Percentiles rank a stretch among this genome's conserved stretches.
These are phyloP conservation scores for Malacoctenus gilli DNA, from an alignment of 2,797 vertebrate genomes.

Conservation along the genomic window DNA sequence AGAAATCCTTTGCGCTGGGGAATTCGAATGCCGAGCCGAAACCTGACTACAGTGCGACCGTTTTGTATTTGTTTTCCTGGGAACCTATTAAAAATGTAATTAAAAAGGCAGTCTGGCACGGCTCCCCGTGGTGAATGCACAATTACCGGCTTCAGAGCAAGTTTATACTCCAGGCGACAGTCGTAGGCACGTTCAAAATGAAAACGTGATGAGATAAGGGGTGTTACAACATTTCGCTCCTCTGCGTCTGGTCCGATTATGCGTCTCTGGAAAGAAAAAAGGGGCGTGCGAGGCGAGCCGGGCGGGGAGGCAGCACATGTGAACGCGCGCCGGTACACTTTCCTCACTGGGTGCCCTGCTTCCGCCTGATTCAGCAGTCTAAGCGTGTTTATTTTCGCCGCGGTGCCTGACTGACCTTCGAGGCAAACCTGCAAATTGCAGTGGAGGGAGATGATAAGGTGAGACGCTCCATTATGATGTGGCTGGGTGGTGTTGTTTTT, in stretches of 20 bases:
- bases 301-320: conserved; percentile 28
- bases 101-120: conserved; percentile 54
- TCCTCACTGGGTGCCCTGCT: conserved; percentile 58
- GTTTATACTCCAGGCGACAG: conserved; percentile 44
- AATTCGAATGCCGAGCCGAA: conserved; percentile 35
- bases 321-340: conserved; percentile 35
- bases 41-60: conserved; percentile 40
- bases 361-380: conserved; percentile 67
- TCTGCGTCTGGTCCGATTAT: conserved; percentile 36
- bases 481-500: too few species aligned
- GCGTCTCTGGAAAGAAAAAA: conserved; percentile 27
- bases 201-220: conserved; percentile 41
- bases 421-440: conserved; percentile 46
- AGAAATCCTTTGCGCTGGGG: conserved; percentile 41
- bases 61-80: conserved; percentile 65
- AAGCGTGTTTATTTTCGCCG: conserved; percentile 50
- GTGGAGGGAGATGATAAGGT: conserved; percentile 42
- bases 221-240: conserved; percentile 30
- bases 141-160: conserved; percentile 64
- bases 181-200: conserved; percentile 36
- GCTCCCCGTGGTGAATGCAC: conserved; percentile 59
- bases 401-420: conserved; percentile 38
- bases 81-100: conserved; percentile 75
- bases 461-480: conserved; percentile 33
- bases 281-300: conserved; percentile 15